Percentiles rank a stretch among this genome's conserved stretches.
Conservation (phyloP, 1,140 invertebrate species). For the Plodia interpunctella region DNA sequence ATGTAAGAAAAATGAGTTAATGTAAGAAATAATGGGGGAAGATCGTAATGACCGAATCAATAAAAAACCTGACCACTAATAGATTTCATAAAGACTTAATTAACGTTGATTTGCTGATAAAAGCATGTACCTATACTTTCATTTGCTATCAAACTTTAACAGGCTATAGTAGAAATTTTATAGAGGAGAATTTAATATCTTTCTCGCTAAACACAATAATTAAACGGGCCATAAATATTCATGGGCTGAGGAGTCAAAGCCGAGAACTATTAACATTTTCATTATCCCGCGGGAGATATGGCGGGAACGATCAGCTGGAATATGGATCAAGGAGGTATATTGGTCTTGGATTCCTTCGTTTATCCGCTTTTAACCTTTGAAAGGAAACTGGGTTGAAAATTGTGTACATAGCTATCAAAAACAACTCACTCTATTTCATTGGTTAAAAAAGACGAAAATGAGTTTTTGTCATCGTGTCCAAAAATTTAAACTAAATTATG, state of each 20-base stretch:
- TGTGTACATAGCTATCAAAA: too few species aligned
- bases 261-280: constrained; percentile 7
- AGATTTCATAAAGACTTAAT: background rate
- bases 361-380: background rate
- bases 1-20: too few species aligned
- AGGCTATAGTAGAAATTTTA: background rate
- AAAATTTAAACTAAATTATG: too few species aligned
- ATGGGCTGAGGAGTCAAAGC: background rate
- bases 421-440: too few species aligned
- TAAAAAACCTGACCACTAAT: too few species aligned
- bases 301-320: background rate
- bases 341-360: background rate
- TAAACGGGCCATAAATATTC: constrained; percentile 3
- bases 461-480: too few species aligned
- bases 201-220: constrained; percentile 1
- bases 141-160: background rate
- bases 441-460: too few species aligned
- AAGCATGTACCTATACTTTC: too few species aligned
- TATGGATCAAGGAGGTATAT: constrained; percentile 3
- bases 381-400: too few species aligned
- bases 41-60: too few species aligned
- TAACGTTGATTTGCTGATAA: too few species aligned
- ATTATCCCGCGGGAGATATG: background rate
- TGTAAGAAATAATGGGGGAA: too few species aligned
- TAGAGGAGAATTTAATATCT: background rate